Evolutionary conservation across 2,888 invertebrate genomes (phyloP), one percentile per base, ranked within the genome.

Genomic region (Agrypnus murinus): DNA sequence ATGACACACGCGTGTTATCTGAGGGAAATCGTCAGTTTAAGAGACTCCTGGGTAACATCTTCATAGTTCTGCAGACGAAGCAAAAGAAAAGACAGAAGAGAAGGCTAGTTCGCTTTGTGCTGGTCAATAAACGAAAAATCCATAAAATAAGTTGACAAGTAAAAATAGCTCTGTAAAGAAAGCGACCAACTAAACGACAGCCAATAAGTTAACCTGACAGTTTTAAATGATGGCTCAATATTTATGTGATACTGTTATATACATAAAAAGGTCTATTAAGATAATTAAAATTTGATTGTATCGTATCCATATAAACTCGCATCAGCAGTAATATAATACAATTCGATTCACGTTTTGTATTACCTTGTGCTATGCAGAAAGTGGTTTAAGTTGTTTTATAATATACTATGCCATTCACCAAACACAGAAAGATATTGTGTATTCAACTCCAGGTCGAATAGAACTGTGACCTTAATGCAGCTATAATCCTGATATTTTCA

Each of bases 1-100:
- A 65, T 65, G 65, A 58, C 65, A 58, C 45, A 45, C 48, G 48
- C 58, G 58, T 58, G 65, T 46, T 65, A 65, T 57, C 65, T 65
- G 55, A 19, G 31, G 53, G 36, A 25, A 50, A 64, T 64, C 25
- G 55, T 14, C 43, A 32, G 43, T 55, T 55, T 63, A 65, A 46
- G 43, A 45, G 43, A 45, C 43, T 45, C 55, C 36, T 38, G 55
- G 55, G 57, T 38, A 8, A 32, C 38, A 58, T 65, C 19, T 38
- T 58, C 32, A 43, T 17, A 43, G 40, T 57, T 40, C 36, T 46
- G 65, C 57, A 43, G 65, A 65, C 38, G 45, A 58, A 65, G 65
- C 65, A 46, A 55, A 50, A 62, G 36, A 15, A 10, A 14, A 10
- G 31, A 14, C 9, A 34, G 6, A 38, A 36, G 38, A 2, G 12